phyloP scores from a whole-genome alignment of 1,140 invertebrate species.

The Dolichoris vasculosae region DNA sequence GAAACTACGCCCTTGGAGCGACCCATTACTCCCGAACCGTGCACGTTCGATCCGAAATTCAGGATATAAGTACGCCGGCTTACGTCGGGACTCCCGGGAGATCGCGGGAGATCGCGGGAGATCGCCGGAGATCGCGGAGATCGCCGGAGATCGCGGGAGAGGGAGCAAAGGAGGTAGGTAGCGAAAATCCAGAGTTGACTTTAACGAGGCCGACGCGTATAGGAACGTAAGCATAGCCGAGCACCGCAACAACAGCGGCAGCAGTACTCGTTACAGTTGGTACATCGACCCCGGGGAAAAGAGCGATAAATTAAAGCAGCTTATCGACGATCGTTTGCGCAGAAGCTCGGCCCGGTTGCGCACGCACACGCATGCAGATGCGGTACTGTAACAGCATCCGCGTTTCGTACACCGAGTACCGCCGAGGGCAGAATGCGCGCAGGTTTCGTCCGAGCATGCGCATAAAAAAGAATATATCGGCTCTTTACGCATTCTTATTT shows the following conservation, averaged over 20 bases:
- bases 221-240: slow-evolving; percentile 38
- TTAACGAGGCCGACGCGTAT: slow-evolving; percentile 60
- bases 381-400: slow-evolving; percentile 15
- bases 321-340: slow-evolving; percentile 69
- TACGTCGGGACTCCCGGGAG: neutral
- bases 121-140: neutral
- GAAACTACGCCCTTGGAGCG: neutral
- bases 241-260: slow-evolving; percentile 43
- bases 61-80: neutral
- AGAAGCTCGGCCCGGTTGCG: slow-evolving; percentile 58
- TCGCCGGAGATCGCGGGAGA: neutral
- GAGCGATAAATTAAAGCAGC: slow-evolving; percentile 68
- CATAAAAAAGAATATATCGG: slow-evolving; percentile 63
- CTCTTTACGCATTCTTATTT: slow-evolving; percentile 68
- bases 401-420: neutral
- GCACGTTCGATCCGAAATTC: neutral
- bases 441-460: slow-evolving; percentile 27
- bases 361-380: slow-evolving; percentile 55
- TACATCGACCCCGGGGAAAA: slow-evolving; percentile 65
- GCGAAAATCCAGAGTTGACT: slow-evolving; percentile 63
- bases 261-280: slow-evolving; percentile 59
- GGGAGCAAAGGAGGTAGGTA: slow-evolving; percentile 53
- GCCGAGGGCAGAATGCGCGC: slow-evolving; percentile 26
- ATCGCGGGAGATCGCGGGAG: neutral
- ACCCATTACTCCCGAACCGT: neutral